Evolutionary conservation across 2,888 invertebrate species (phyloP).

Genomic region (Leptopilina syphax): DNA sequence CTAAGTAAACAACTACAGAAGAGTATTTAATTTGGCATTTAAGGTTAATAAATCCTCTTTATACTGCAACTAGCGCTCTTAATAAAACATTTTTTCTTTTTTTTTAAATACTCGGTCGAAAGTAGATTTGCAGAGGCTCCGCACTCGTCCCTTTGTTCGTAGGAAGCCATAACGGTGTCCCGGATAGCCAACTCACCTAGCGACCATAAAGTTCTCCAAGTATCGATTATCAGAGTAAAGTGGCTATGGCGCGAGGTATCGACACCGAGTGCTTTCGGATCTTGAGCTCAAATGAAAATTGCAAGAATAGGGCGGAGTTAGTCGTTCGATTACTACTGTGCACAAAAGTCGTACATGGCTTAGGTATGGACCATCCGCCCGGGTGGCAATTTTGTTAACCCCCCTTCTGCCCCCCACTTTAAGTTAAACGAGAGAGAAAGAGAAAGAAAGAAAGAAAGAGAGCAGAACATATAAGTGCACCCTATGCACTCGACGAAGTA

Average conservation of each 20-base stretch:
- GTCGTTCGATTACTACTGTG: slow-evolving; percentile 24
- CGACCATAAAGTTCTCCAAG: slow-evolving; percentile 40
- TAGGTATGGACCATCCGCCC: slow-evolving; percentile 34
- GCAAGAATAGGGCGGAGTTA: slow-evolving; percentile 19
- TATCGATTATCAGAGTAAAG: slow-evolving; percentile 40
- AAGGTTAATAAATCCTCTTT: not conserved
- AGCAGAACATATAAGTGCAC: slow-evolving; percentile 38
- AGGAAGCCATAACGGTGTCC: slow-evolving; percentile 40
- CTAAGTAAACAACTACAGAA: not conserved
- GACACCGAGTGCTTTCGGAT: slow-evolving; percentile 31
- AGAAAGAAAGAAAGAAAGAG: slow-evolving; percentile 7
- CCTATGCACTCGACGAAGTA: slow-evolving; percentile 44
- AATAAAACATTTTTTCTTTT: slow-evolving; percentile 11
- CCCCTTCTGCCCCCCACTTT: not conserved
- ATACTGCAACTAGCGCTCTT: not conserved
- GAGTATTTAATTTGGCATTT: slow-evolving; percentile 10
- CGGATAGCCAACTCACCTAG: slow-evolving; percentile 41
- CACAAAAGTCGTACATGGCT: slow-evolving; percentile 13
- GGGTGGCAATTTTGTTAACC: slow-evolving; percentile 21
- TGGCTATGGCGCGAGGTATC: slow-evolving; percentile 36
- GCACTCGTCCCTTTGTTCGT: slow-evolving; percentile 33
- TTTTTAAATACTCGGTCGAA: not conserved
- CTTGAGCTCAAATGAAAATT: slow-evolving; percentile 39
- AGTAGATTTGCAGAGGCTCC: slow-evolving; percentile 33
- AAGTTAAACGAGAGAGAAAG: no score